Evolutionary conservation across 2,888 invertebrate species (phyloP).

Genomic region (Tethea ocularis): DNA sequence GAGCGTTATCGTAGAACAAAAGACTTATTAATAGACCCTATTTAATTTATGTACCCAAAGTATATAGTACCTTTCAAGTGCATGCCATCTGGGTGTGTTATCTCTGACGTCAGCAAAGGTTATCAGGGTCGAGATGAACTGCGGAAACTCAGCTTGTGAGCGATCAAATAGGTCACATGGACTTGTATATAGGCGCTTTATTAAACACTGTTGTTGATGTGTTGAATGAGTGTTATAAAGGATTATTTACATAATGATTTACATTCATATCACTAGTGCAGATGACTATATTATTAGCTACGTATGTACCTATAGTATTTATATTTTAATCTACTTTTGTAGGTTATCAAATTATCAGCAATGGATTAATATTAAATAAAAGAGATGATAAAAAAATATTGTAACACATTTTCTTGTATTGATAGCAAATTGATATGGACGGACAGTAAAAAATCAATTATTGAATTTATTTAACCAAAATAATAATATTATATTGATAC

Average conservation of each 20-base stretch:
- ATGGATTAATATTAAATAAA: too few species aligned
- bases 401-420: too few species aligned
- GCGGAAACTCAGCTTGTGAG: slow-evolving; percentile 46
- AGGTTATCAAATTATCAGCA: too few species aligned
- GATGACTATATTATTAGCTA: too few species aligned
- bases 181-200: slow-evolving; percentile 27
- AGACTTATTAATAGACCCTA: not conserved
- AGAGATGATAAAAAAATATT: too few species aligned
- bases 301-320: too few species aligned
- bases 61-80: slow-evolving; percentile 32
- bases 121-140: slow-evolving; percentile 45
- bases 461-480: too few species aligned
- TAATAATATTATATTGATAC: too few species aligned
- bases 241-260: not conserved
- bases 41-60: not conserved
- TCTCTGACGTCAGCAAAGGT: slow-evolving; percentile 61
- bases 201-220: slow-evolving; percentile 12
- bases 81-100: slow-evolving; percentile 32
- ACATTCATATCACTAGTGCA: not conserved
- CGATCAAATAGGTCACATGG: slow-evolving; percentile 40
- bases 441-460: too few species aligned
- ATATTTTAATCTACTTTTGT: too few species aligned
- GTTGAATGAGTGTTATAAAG: slow-evolving; percentile 8
- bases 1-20: not conserved
- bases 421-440: too few species aligned